Base-by-base conservation (phyloP, 2,113 vertebrate genomes). In the Forbesichthys agassizii region DNA sequence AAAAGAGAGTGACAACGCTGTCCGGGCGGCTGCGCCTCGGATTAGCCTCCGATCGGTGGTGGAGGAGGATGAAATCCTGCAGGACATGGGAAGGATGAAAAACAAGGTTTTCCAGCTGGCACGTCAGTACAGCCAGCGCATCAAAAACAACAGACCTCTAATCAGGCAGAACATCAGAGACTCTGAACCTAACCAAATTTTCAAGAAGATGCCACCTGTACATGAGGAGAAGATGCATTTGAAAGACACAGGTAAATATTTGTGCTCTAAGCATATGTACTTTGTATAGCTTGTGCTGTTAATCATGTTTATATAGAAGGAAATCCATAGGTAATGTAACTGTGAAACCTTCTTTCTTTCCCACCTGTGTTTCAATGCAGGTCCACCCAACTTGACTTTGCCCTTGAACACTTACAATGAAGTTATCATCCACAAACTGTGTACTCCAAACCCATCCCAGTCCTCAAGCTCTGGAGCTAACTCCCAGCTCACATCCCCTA, bases 41-140 rank as follows among this genome's bases (percentile, higher is more conserved):
- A 86, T 88, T 64, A 93, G 77, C 73, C 60, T 93, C 36, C 71
- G 89, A 5, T 86, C 90, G 0, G 77, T 88, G 63, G 84, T 88
- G 66, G 94, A 95, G 1, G 86, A 92, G 46, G 94, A 93, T 2
- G 60, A 94, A 75, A 87, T 92, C 69, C 69, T 92, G 7, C 90
- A 92, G 66, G 92, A 93, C 73, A 88, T 92, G 86, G 93, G 92
- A 48, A 93, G 88, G 70, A 84, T 92, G 90, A 94, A 94, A 81
- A 96, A 91, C 80, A 97, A 94, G 84, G 97, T 99, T 42, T 98
- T 96, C 85, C 95, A 96, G 82, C 79, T 99, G 87, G 97, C 96
- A 0, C 94, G 96, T 46, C 96, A 96, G 79, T 99, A 96, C 88
- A 99, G 96, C 85, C 96, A 98, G 75, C 94, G 96, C 62, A 97